These are phyloP conservation scores for Corythoichthys haematopterus DNA, from an alignment of 2,113 vertebrate genomes.

Conservation along the genomic window DNA sequence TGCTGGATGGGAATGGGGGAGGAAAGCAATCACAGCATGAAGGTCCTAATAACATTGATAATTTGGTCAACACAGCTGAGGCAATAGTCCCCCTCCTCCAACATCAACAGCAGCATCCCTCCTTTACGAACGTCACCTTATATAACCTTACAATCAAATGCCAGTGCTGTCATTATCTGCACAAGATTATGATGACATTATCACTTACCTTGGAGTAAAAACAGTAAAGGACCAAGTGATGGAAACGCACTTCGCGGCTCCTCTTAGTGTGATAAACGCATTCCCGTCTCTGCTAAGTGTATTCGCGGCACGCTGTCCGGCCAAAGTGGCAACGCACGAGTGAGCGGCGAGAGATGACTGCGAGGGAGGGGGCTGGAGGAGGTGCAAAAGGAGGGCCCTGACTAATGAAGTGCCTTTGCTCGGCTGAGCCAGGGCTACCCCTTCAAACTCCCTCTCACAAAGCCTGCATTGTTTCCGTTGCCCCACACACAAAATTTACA, in stretches of 20 bases:
- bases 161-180: slow-evolving; percentile 3
- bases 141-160: background rate
- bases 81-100: slow-evolving; percentile 23
- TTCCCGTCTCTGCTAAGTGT: background rate
- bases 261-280: slow-evolving; percentile 5
- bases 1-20: slow-evolving; percentile 18
- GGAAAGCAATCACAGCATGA: slow-evolving; percentile 43
- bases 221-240: background rate
- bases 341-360: slow-evolving; percentile 31
- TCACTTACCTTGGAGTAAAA: slow-evolving; percentile 35
- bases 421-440: slow-evolving; percentile 33
- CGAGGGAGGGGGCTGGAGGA: slow-evolving; percentile 35
- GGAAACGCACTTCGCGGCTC: slow-evolving; percentile 4
- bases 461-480: slow-evolving; percentile 61
- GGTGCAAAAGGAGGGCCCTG: slow-evolving; percentile 51
- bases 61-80: slow-evolving; percentile 65
- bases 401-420: slow-evolving; percentile 68
- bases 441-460: slow-evolving; percentile 51
- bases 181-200: slow-evolving; percentile 15
- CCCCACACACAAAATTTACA: slow-evolving; percentile 9
- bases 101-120: background rate
- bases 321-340: slow-evolving; percentile 32
- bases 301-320: slow-evolving; percentile 4
- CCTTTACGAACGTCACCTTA: slow-evolving; percentile 7
- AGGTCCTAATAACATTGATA: slow-evolving; percentile 50